Conservation (phyloP, 2,888 invertebrate species). For the Scrobipalpa atriplicella region DNA sequence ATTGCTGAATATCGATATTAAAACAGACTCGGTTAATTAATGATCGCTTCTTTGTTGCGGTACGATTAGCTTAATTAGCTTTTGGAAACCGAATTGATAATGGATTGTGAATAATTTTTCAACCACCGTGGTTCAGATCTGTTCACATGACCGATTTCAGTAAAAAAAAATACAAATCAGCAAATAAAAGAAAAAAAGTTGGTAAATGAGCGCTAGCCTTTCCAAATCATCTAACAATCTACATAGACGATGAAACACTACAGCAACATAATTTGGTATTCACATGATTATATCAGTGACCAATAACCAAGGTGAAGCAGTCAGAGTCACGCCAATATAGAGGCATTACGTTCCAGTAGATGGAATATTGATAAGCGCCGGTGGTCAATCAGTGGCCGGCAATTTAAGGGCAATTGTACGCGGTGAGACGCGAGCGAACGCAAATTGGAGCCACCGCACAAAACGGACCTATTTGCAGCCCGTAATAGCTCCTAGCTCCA, state of each 20-base stretch:
- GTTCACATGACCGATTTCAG: neutral
- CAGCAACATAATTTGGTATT: conserved; percentile 9
- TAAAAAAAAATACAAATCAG: neutral
- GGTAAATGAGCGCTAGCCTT: neutral
- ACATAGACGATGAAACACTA: neutral
- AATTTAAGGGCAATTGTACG: conserved; percentile 79
- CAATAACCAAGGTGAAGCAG: conserved; percentile 18
- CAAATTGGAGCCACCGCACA: conserved; percentile 68
- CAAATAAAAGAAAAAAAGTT: neutral
- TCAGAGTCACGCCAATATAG: conserved; percentile 20
- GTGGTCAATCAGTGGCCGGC: conserved; percentile 72
- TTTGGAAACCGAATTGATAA: conserved; percentile 54
- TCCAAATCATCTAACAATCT: neutral
- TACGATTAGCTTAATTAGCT: conserved; percentile 59
- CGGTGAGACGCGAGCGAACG: conserved; percentile 68
- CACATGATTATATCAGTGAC: conserved; percentile 13
- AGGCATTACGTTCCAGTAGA: conserved; percentile 33
- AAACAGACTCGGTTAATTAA: conserved; percentile 68
- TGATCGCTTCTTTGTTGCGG: conserved; percentile 55
- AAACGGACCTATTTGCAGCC: conserved; percentile 60
- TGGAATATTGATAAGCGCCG: conserved; percentile 77
- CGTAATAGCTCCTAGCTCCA: conserved; percentile 35
- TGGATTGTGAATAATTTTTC: conserved; percentile 55
- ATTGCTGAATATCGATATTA: conserved; percentile 59
- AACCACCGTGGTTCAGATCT: conserved; percentile 38